Conservation (phyloP, 2,113 vertebrate species). For the Oostethus manadensis region DNA sequence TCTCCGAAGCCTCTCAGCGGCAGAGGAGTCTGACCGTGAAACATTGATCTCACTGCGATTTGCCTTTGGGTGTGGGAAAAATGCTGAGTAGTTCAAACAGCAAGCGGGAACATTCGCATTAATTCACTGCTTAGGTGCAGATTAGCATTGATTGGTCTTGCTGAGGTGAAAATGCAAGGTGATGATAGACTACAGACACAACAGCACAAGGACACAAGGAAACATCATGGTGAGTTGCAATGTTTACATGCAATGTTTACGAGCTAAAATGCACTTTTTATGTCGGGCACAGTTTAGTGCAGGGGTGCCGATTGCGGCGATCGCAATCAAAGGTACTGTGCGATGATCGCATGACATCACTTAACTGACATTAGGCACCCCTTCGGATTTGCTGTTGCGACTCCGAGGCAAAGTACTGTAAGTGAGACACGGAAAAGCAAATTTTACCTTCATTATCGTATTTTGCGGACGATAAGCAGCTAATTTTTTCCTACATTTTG, state of each 20-base stretch:
- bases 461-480: too few species aligned
- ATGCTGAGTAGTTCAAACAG: constrained; percentile 49
- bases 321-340: too few species aligned
- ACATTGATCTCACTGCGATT: constrained; percentile 60
- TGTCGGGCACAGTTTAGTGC: neutral
- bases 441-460: too few species aligned
- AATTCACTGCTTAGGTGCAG: constrained; percentile 58
- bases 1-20: constrained; percentile 19
- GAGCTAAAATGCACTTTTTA: neutral
- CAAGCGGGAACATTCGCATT: constrained; percentile 50
- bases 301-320: too few species aligned
- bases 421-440: too few species aligned
- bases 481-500: too few species aligned
- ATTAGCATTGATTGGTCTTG: constrained; percentile 61
- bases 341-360: too few species aligned
- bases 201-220: constrained; percentile 11
- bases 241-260: constrained; percentile 5
- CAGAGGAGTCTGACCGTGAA: constrained; percentile 23
- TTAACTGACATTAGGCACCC: too few species aligned
- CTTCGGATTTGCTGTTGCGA: too few species aligned
- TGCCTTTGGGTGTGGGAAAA: constrained; percentile 55
- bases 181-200: constrained; percentile 13
- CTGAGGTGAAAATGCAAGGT: constrained; percentile 10
- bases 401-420: too few species aligned
- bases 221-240: constrained; percentile 1